Evolutionary conservation across 2,888 invertebrate species (phyloP), one percentile per base, ranked within the genome.

Genomic region (Philaethria dido): DNA sequence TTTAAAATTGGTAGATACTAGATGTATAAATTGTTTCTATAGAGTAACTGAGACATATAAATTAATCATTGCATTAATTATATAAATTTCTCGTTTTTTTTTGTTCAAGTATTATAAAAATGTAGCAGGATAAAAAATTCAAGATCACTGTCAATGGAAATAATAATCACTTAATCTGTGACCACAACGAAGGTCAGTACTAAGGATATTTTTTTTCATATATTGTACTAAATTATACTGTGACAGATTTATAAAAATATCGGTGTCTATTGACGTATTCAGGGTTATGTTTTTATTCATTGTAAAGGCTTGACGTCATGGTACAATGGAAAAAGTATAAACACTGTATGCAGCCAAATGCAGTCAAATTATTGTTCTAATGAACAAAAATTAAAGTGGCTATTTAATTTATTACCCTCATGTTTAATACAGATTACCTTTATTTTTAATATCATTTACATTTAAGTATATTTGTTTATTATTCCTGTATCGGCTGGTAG

Each of bases 81-180:
- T 8, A 47, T 20, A 47, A 3, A 14, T 48, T 5, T n/a, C 14
- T 48, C 11, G 1, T 2, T 25, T 0, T 16, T 33, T 52, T 33
- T 52, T 16, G 29, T 29, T 16, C 44, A 60, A n/a, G 6, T 45
- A 14, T n/a, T 50, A 45, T 42, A 57, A 45, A 29, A 65, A 50
- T 42, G 20, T 16, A 57, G 33, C 45, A 59, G 22, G 33, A 22
- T 42, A 36, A 86, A 87, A 83, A 80, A 78, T 83, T 82, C 89
- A 91, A 91, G 91, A 90, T 88, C 91, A 89, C 78, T 88, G 86
- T 79, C 89, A 90, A 85, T 85, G 85, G 75, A 42, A 42, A 57
- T 16, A 57, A 57, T 42, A 75, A 72, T 77, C 75, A 79, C 77
- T 73, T 78, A 80, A 78, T 80, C 79, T 78, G 80, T 80, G 80